Evolutionary conservation across 2,888 invertebrate genomes (phyloP), one percentile per base, ranked within the genome.

Genomic region (Luperina testacea): DNA sequence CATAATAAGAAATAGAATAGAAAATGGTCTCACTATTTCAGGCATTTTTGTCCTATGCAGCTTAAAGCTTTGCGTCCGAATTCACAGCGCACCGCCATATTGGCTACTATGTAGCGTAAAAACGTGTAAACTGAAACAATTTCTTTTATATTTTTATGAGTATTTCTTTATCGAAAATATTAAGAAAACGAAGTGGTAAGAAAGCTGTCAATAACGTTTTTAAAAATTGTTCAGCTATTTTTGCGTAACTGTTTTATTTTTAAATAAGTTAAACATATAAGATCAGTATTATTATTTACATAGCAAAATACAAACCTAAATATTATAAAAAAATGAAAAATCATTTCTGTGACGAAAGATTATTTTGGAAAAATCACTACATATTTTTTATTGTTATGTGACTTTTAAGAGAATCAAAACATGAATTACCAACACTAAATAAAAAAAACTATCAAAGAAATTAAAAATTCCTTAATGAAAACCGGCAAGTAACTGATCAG

Each of bases 41-140:
- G 15, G 5, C 13, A 48, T 42, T 57, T 61, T 38, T 45, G 13
- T 38, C 4, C 27, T 59, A 45, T 61, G 67, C 75, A 81, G 59
- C 45, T 24, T 27, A 80, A 80, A 53, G 51, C 65, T 77, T 83
- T 77, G 74, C 72, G 77, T 61, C 77, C 69, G 64, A 81, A 79
- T 85, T 78, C 78, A 61, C 75, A 76, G 51, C 61, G 75, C 63
- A 85, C 79, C 88, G 87, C 87, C 87, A 87, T 87, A 72, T 87
- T 87, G 83, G 77, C 48, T 32, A 67, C 72, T 57, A n/a, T 48
- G 48, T 53, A 65, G 42, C 57, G 51, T 48, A 51, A 71, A n/a
- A 80, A 71, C 38, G 38, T 79, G n/a, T 68, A 68, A 68, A 20
- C 42, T 65, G 42, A 38, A 72, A 63, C 45, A 0, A n/a, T 59